Conservation (phyloP, 2,797 vertebrate species). For the Mormyrops boulengeri region DNA sequence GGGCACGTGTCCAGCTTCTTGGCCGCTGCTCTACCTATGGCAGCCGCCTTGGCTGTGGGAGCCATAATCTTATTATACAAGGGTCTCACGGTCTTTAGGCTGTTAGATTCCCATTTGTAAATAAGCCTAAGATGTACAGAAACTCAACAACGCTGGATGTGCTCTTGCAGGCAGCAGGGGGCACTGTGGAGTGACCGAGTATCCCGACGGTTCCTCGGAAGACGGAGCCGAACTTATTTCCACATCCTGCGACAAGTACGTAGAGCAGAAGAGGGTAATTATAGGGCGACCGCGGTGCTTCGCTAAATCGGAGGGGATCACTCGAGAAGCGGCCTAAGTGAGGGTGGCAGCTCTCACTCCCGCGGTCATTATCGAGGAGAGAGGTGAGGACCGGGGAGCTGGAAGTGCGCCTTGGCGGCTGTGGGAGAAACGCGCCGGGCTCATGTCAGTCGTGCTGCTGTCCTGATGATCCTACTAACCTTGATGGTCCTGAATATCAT, state of each 20-base stretch:
- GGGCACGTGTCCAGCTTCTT: neutral
- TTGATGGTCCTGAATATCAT: neutral
- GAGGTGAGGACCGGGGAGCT: constrained; percentile 20
- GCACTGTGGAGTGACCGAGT: neutral
- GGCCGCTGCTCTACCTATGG: neutral
- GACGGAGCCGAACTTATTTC: neutral
- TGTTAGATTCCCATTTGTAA: constrained; percentile 8
- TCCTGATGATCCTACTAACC: neutral
- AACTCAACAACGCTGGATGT: neutral
- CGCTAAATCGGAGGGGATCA: constrained; percentile 37
- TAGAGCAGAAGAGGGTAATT: constrained; percentile 36
- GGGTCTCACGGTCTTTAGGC: constrained; percentile 35
- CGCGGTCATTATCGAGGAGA: constrained; percentile 44
- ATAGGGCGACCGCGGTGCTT: constrained; percentile 35
- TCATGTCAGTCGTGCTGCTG: neutral
- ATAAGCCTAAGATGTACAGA: neutral
- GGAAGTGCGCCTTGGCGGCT: neutral
- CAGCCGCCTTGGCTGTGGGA: constrained; percentile 27
- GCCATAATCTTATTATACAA: constrained; percentile 56
- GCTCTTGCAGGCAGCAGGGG: neutral
- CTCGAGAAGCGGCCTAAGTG: constrained; percentile 40
- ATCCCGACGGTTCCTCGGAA: neutral
- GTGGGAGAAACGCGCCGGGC: neutral
- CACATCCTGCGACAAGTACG: neutral
- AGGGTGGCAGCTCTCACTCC: constrained; percentile 43